These are phyloP conservation scores for Burhinus oedicnemus DNA, from an alignment of 2,113 vertebrate genomes.

Conservation along the genomic window DNA sequence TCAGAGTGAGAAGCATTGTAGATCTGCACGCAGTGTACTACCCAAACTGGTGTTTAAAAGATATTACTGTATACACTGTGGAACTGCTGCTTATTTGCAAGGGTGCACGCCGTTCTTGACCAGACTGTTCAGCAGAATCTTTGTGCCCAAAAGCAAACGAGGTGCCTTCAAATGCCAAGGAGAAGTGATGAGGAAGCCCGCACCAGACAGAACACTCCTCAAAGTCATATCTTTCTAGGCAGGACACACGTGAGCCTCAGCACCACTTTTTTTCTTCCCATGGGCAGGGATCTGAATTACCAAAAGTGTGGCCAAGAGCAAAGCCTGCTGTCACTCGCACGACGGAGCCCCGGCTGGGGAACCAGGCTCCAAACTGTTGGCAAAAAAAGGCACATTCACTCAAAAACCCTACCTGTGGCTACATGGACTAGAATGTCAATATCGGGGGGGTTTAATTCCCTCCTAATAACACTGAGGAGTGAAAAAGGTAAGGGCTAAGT, in stretches of 20 bases:
- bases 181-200: neutral
- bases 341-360: neutral
- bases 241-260: neutral
- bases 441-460: accelerated
- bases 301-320: neutral
- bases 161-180: neutral
- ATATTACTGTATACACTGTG: too few relatives aligned
- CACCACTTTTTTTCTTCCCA: neutral
- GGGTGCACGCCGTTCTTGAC: neutral
- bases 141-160: neutral
- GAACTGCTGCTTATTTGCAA: neutral
- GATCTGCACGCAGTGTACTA: neutral
- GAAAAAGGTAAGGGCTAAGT: neutral
- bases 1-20: neutral
- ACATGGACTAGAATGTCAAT: neutral
- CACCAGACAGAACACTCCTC: neutral
- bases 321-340: neutral
- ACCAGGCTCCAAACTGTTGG: neutral
- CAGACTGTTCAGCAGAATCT: neutral
- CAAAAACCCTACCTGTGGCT: neutral
- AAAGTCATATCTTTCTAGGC: neutral
- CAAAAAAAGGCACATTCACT: neutral
- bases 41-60: neutral
- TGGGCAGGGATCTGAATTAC: neutral
- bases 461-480: neutral